These are phyloP conservation scores for Eupeodes latifasciatus DNA, from an alignment of 2,888 invertebrate genomes.

Conservation along the genomic window DNA sequence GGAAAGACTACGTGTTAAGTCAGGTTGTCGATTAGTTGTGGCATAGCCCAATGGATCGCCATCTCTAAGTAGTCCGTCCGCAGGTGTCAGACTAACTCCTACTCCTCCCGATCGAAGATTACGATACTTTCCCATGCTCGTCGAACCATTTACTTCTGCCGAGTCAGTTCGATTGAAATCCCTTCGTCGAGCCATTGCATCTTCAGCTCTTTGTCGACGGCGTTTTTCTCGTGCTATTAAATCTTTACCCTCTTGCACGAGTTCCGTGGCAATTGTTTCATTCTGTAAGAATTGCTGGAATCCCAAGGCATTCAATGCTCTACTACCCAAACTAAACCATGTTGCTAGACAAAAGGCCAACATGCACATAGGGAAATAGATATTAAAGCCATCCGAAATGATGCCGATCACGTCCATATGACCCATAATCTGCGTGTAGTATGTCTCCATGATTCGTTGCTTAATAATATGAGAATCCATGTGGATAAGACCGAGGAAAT, in stretches of 20 bases:
- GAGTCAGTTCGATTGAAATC: constrained; percentile 82
- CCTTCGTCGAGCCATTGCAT: constrained; percentile 89
- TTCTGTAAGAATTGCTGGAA: constrained; percentile 99
- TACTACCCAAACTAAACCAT: constrained; percentile 96
- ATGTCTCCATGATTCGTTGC: constrained; percentile 91
- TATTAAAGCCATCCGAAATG: constrained; percentile 98
- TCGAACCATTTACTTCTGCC: constrained; percentile 78
- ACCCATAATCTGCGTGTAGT: constrained; percentile 99
- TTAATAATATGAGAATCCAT: constrained; percentile 98
- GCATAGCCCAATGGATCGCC: constrained; percentile 89
- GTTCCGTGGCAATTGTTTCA: constrained; percentile 95
- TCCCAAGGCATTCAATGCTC: constrained; percentile 94
- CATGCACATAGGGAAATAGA: constrained; percentile 99
- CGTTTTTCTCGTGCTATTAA: constrained; percentile 95
- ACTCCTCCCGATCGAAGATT: constrained; percentile 58
- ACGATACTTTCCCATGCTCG: constrained; percentile 79
- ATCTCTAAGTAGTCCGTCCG: constrained; percentile 89
- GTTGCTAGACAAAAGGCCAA: constrained; percentile 96
- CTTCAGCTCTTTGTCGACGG: constrained; percentile 91
- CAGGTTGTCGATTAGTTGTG: constrained; percentile 81
- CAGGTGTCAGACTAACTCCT: constrained; percentile 78
- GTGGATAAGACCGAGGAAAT: constrained; percentile 98
- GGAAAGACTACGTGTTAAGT: constrained; percentile 83
- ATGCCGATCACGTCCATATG: constrained; percentile 99
- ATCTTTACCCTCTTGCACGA: constrained; percentile 97